phyloP scores from a whole-genome alignment of 2,888 invertebrate species.

The Cerastoderma edule region DNA sequence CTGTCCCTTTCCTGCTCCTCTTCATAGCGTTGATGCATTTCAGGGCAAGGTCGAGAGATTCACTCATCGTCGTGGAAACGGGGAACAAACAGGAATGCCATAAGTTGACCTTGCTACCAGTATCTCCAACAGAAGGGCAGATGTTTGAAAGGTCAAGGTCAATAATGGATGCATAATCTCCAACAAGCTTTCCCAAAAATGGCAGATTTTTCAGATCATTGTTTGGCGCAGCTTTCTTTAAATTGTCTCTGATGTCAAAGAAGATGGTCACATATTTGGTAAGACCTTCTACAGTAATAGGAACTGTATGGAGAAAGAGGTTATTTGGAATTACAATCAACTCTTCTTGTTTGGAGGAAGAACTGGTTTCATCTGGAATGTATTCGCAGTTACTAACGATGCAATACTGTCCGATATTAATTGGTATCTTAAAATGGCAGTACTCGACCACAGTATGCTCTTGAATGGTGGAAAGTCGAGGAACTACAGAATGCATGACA shows the following conservation, averaged over 20 bases:
- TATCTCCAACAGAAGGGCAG: neutral
- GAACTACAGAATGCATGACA: constrained; percentile 80
- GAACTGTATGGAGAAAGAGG: constrained; percentile 80
- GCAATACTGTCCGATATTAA: constrained; percentile 75
- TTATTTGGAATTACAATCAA: constrained; percentile 52
- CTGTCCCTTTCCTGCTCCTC: constrained; percentile 26
- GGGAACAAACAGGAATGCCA: constrained; percentile 80
- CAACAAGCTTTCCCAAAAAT: constrained; percentile 66
- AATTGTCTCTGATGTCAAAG: constrained; percentile 77
- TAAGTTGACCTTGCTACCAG: constrained; percentile 58
- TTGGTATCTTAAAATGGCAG: constrained; percentile 79
- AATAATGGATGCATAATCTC: constrained; percentile 39
- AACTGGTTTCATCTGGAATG: constrained; percentile 17
- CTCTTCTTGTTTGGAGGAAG: neutral
- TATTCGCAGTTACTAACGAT: constrained; percentile 83
- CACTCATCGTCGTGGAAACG: constrained; percentile 66
- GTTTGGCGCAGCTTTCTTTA: constrained; percentile 73
- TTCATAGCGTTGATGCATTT: constrained; percentile 52
- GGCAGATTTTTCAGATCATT: constrained; percentile 58
- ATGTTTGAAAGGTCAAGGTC: constrained; percentile 25
- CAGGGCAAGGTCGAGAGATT: constrained; percentile 71
- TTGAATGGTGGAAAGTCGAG: constrained; percentile 63
- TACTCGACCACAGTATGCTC: constrained; percentile 81
- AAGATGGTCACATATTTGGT: constrained; percentile 78
- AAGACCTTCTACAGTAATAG: constrained; percentile 61